Evolutionary conservation across 2,113 vertebrate genomes (phyloP).

Genomic region (Diadophis punctatus): DNA sequence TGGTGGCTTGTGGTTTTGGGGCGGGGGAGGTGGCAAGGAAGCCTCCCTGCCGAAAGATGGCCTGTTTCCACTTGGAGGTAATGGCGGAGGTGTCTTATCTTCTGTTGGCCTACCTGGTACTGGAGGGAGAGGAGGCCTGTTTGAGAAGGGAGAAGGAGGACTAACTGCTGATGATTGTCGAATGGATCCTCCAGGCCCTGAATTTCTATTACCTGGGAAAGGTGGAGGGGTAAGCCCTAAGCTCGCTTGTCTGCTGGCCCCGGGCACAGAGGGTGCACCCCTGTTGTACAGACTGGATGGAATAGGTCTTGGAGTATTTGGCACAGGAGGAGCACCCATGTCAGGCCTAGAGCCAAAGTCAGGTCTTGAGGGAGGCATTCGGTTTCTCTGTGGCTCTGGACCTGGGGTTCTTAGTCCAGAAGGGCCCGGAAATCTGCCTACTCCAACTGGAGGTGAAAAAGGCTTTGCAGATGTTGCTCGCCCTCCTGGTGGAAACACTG

Average conservation of each 20-base stretch:
- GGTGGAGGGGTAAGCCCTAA: constrained; percentile 64
- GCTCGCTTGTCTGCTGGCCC: constrained; percentile 63
- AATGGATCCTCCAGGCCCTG: constrained; percentile 58
- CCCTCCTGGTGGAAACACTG: constrained; percentile 80
- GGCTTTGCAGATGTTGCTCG: constrained; percentile 75
- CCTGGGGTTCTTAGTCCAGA: constrained; percentile 61
- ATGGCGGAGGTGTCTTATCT: constrained; percentile 69
- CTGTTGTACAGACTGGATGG: constrained; percentile 68
- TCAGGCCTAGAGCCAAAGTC: constrained; percentile 74
- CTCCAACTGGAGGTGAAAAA: constrained; percentile 62
- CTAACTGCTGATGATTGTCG: constrained; percentile 49
- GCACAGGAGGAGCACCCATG: constrained; percentile 74
- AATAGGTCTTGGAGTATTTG: constrained; percentile 80
- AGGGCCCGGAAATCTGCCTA: constrained; percentile 70
- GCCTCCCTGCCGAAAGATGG: constrained; percentile 73
- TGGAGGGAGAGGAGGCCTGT: constrained; percentile 70
- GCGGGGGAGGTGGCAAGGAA: constrained; percentile 70
- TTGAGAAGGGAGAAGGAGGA: constrained; percentile 51
- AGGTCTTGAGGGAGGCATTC: constrained; percentile 67
- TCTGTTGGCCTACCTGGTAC: constrained; percentile 61
- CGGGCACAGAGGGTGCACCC: constrained; percentile 69
- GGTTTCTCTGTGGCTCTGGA: constrained; percentile 73
- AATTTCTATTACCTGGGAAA: constrained; percentile 63
- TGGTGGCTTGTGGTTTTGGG: constrained; percentile 74
- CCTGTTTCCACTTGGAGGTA: constrained; percentile 66